Base-by-base conservation (phyloP, 2,797 vertebrate species). In the Melanotaenia parkinsoni region DNA sequence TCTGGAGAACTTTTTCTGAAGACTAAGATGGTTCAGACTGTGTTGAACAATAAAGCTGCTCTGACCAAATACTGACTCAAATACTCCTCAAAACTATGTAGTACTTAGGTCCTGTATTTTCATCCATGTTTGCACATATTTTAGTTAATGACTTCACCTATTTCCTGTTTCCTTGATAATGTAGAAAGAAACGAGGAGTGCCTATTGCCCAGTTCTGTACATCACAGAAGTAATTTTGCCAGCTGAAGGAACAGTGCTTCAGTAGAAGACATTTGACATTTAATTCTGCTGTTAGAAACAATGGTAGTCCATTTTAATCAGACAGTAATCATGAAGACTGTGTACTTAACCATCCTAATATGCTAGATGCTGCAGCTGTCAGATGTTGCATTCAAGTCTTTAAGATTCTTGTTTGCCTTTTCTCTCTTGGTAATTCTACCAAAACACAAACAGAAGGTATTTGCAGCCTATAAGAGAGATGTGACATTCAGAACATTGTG, bases 231-330 rank as follows among this genome's bases (percentile, higher is more conserved):
- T 51, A 1, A 26, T 73, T 56, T 28, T 63, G 63, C 47, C 1
- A 32, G 45, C 58, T 63, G 69, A 77, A 70, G 53, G 30, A 70
- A n/a, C 5, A 18, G 69, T 51, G 54, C 58, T 47, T 61, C 65
- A 53, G 32, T 75, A 35, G 26, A 53, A 66, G 64, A 54, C 20
- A 40, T 13, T 16, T 45, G 40, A 18, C 59, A 30, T 64, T 74
- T 79, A 63, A 60, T 84, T 85, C 83, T 33, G 40, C 47, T 63
- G 71, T 26, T 20, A 33, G 51, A 24, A 85, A 68, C 75, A 65
- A 74, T 62, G 80, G 37, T 64, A 11, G 51, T 68, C 22, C 22
- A 59, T 80, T 84, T 85, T 61, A 76, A 78, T 70, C 67, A 70
- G 33, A 24, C 45, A 67, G 30, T 61, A 67, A 68, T 64, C 63